Base-by-base conservation (phyloP, 2,888 invertebrate genomes). In the Sturmia bella region DNA sequence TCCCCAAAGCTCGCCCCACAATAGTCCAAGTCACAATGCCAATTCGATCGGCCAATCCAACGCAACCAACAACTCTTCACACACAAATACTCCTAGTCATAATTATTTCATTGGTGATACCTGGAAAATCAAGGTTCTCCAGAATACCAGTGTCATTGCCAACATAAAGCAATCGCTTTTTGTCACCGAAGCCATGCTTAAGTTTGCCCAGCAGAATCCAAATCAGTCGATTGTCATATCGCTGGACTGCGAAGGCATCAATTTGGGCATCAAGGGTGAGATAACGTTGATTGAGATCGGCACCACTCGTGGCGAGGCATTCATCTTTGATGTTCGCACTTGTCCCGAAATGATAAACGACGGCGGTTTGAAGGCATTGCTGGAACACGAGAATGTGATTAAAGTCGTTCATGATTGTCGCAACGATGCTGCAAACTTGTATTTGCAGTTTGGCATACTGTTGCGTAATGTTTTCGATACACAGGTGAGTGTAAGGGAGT, bases 321-420 rank as follows among this genome's bases (percentile, higher is more conserved):
- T 95, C 89, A 94, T 98, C 85, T 96, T 98, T 89, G 98, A 98
- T 91, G 93, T 98, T 84, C 93, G 97, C 88, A 94, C 96, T 12
- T 96, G 96, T 87, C 96, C 97, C 0, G 93, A 93, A 84, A 94
- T 98, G 92, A 92, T 97, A 81, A 92, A 92, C 77, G 94, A 95
- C 86, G 95, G 95, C 56, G 97, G 97, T 74, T 92, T 98, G 19
- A 95, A 95, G 88, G 93, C 93, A 81, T 91, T 98, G 59, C 91
- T 98, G 69, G 97, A 98, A 91, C 94, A 95, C 87, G 94, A 95
- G 72, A 93, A 93, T 90, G 94, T 98, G 81, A 92, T 96, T 75
- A 98, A 98, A 93, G 96, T 98, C 72, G 95, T 97, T 87, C 98
- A 98, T 90, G 98, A 98, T 89, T 98, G 97, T 88, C 94, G 97